Percentiles rank a stretch among this genome's conserved stretches.
Evolutionary conservation across 1,140 invertebrate species (phyloP).

Genomic region (Apis dorsata): DNA sequence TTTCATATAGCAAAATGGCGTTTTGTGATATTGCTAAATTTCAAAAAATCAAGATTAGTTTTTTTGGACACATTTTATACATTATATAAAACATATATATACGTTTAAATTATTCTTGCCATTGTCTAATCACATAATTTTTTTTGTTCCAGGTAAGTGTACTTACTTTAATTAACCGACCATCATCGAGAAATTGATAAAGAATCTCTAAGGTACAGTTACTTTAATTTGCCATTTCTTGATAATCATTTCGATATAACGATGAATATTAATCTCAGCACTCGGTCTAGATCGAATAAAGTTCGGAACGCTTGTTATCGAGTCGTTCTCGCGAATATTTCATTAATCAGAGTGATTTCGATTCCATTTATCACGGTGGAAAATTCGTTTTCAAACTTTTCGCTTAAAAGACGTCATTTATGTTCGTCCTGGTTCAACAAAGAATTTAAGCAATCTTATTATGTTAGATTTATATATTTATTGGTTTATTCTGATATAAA

Average conservation of each 20-base stretch:
- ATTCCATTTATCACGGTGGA: neutral
- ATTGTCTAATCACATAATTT: neutral
- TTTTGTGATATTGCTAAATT: too few relatives aligned
- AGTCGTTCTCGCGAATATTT: neutral
- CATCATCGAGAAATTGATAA: neutral
- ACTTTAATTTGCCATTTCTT: neutral
- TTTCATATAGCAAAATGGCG: too few relatives aligned
- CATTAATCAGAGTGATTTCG: neutral
- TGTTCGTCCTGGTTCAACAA: too few relatives aligned
- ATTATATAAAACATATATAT: too few relatives aligned
- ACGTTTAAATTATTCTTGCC: neutral
- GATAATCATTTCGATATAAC: neutral
- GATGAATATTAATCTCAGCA: conserved; percentile 30
- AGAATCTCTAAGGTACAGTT: conserved; percentile 4
- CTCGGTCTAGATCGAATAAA: neutral
- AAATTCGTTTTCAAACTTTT: neutral
- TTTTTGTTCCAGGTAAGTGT: conserved; percentile 39
- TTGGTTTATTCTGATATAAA: too few relatives aligned
- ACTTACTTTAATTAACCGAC: neutral
- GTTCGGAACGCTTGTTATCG: neutral
- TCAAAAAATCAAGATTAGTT: too few relatives aligned
- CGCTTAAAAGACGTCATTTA: neutral
- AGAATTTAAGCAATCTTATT: too few relatives aligned
- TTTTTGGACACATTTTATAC: too few relatives aligned
- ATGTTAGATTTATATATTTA: too few relatives aligned